Conservation (phyloP, 2,113 vertebrate genomes). For the Mustela lutreola region DNA sequence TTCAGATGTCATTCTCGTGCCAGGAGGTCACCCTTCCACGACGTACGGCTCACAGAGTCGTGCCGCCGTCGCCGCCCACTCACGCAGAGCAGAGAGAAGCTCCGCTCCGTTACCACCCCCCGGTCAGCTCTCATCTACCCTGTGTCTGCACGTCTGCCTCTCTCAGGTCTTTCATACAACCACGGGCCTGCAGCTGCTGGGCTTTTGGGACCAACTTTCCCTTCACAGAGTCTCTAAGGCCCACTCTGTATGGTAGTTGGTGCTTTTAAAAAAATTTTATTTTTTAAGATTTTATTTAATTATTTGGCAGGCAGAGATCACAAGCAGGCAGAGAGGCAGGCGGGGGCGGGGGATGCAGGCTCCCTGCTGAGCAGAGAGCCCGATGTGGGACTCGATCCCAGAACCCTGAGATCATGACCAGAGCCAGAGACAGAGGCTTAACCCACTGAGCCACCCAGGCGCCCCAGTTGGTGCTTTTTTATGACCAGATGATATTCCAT, state of each 20-base stretch:
- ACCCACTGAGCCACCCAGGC: no score
- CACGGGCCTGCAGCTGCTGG: rapidly evolving
- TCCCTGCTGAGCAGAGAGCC: no score
- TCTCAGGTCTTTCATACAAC: background rate
- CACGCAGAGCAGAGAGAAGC: no score
- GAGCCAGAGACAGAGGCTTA: no score
- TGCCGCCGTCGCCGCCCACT: background rate
- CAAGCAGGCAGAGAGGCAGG: no score
- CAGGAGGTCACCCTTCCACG: background rate
- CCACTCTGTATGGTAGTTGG: background rate
- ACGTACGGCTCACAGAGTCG: no score
- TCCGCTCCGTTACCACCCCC: rapidly evolving
- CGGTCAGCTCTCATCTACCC: rapidly evolving
- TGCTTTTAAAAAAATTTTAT: background rate
- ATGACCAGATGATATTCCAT: background rate
- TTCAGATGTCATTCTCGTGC: background rate
- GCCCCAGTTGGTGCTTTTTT: background rate
- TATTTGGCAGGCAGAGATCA: no score
- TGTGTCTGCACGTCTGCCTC: background rate
- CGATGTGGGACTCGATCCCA: rapidly evolving
- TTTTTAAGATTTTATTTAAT: no score
- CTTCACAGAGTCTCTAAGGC: rapidly evolving
- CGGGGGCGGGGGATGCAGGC: no score
- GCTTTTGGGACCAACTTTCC: background rate
- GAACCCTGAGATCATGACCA: no score